phyloP scores from a whole-genome alignment of 2,888 invertebrate species.

The Myathropa florea region DNA sequence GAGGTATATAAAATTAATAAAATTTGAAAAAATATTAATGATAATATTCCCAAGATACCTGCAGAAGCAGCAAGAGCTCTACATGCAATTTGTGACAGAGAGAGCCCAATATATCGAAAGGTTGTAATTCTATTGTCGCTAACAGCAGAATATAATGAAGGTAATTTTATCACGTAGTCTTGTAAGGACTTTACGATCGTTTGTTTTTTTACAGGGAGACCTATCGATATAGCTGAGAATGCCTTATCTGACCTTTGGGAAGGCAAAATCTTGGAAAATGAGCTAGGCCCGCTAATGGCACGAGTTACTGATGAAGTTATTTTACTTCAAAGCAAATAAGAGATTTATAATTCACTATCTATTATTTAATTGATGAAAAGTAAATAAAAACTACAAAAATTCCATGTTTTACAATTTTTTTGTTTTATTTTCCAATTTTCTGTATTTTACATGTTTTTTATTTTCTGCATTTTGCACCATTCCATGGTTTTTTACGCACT shows the following conservation, averaged over 20 bases:
- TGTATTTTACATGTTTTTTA: conserved; percentile 61
- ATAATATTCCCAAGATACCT: conserved; percentile 74
- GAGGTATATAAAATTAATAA: conserved; percentile 71
- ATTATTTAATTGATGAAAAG: too few species aligned
- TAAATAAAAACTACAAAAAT: not conserved
- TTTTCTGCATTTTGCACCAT: conserved; percentile 50
- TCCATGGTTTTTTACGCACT: conserved; percentile 65
- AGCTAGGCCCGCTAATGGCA: conserved; percentile 76
- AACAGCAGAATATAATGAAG: conserved; percentile 68
- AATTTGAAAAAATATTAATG: not conserved
- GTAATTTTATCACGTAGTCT: not conserved
- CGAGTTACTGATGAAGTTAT: conserved; percentile 78
- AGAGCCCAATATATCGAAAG: conserved; percentile 80
- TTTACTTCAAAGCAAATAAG: conserved; percentile 62
- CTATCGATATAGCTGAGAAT: conserved; percentile 72
- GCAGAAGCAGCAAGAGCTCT: conserved; percentile 80
- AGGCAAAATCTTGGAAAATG: conserved; percentile 71
- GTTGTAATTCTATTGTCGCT: conserved; percentile 81
- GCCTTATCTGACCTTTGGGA: conserved; percentile 75
- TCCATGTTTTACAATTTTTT: conserved; percentile 65
- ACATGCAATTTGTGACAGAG: conserved; percentile 83
- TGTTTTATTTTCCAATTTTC: conserved; percentile 70
- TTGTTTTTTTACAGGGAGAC: conserved; percentile 24
- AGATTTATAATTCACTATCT: conserved; percentile 64
- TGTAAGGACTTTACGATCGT: not conserved